Evolutionary conservation across 1,140 invertebrate species (phyloP).

Genomic region (Steinernema feltiae): DNA sequence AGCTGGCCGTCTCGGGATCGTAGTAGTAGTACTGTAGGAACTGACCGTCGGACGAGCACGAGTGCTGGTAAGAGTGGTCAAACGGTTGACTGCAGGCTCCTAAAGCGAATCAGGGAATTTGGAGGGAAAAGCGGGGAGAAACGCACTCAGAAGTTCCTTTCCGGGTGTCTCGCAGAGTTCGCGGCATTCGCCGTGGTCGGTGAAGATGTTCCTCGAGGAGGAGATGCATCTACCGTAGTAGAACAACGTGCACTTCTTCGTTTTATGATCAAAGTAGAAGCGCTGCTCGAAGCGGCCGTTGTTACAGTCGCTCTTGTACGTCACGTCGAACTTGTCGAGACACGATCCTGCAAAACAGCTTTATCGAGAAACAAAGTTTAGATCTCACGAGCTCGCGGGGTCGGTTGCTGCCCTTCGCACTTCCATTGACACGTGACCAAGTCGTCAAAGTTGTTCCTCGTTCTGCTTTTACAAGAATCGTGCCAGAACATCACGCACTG

Average conservation of each 20-base stretch:
- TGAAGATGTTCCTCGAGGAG: constrained; percentile 32
- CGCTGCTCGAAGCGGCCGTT: constrained; percentile 41
- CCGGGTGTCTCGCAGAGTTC: constrained; percentile 35
- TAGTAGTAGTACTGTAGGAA: constrained; percentile 49
- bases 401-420: constrained; percentile 34
- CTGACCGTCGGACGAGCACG: constrained; percentile 31
- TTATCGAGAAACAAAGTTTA: constrained; percentile 14
- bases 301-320: constrained; percentile 43
- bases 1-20: constrained; percentile 33
- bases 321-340: constrained; percentile 45
- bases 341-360: constrained; percentile 32
- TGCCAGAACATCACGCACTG: constrained; percentile 46
- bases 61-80: constrained; percentile 39
- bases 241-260: constrained; percentile 32
- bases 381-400: constrained; percentile 28
- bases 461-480: constrained; percentile 35
- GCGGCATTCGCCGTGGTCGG: constrained; percentile 30
- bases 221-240: constrained; percentile 38
- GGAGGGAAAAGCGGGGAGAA: too few species aligned
- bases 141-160: constrained; percentile 28
- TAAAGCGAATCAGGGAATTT: too few species aligned
- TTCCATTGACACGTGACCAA: constrained; percentile 45
- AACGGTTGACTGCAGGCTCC: constrained; percentile 45
- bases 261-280: constrained; percentile 48
- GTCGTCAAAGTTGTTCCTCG: constrained; percentile 45